Evolutionary conservation across 2,888 invertebrate species (phyloP).

Genomic region (Zootermopsis nevadensis): DNA sequence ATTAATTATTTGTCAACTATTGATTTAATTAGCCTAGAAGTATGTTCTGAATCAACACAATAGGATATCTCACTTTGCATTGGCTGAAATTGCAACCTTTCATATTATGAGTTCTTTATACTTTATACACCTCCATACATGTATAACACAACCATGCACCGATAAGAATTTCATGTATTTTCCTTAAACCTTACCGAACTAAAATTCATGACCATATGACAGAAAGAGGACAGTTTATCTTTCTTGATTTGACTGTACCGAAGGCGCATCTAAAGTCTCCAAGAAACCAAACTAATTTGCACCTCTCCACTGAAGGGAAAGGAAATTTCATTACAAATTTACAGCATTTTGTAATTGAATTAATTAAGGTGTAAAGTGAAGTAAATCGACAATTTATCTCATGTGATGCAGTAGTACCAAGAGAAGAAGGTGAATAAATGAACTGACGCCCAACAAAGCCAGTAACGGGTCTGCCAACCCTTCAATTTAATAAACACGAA

Average conservation of each 20-base stretch:
- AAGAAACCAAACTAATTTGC: slow-evolving; percentile 23
- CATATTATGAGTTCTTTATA: too few species aligned
- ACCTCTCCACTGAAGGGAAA: slow-evolving; percentile 17
- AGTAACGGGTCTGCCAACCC: neutral
- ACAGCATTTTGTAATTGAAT: slow-evolving; percentile 29
- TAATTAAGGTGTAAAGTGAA: slow-evolving; percentile 27
- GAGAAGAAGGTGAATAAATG: slow-evolving; percentile 20
- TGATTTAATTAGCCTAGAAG: too few species aligned
- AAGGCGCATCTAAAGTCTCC: slow-evolving; percentile 14
- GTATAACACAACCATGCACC: too few species aligned
- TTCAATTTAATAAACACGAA: neutral
- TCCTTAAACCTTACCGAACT: too few species aligned
- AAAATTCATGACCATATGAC: too few species aligned
- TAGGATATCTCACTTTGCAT: too few species aligned
- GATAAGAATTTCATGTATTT: too few species aligned
- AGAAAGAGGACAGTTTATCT: neutral
- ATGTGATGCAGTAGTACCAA: slow-evolving; percentile 2
- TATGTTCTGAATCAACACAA: too few species aligned
- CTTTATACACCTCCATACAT: too few species aligned
- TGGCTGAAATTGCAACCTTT: too few species aligned
- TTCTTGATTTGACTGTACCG: neutral
- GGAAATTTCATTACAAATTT: slow-evolving; percentile 25
- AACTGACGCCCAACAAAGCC: neutral
- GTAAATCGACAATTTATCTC: slow-evolving; percentile 29
- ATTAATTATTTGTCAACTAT: too few species aligned